Conservation (phyloP, 2,113 vertebrate species). For the Sprattus sprattus region DNA sequence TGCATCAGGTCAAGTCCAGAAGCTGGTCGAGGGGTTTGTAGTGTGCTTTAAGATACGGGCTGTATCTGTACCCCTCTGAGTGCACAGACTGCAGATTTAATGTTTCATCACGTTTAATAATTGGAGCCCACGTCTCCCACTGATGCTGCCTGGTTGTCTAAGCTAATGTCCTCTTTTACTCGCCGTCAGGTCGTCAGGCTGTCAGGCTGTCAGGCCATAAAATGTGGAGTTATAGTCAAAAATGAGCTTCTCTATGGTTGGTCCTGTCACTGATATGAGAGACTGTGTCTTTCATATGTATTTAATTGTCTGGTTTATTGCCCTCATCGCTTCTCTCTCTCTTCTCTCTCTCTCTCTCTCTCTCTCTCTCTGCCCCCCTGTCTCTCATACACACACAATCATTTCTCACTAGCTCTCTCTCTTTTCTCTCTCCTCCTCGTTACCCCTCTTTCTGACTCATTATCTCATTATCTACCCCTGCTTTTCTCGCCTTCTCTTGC, state of each 20-base stretch:
- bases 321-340: background rate
- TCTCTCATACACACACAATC: background rate
- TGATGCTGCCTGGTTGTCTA: background rate
- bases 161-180: constrained; percentile 4
- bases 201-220: constrained; percentile 7
- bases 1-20: background rate
- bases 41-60: background rate
- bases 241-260: background rate
- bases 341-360: background rate
- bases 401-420: background rate
- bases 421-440: background rate
- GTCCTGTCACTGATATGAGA: background rate
- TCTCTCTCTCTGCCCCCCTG: background rate
- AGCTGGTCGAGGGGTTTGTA: background rate
- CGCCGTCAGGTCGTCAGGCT: background rate
- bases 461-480: constrained; percentile 1
- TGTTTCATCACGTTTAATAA: constrained; percentile 14
- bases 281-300: background rate
- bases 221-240: background rate
- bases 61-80: background rate
- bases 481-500: background rate
- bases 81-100: constrained; percentile 3
- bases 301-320: background rate
- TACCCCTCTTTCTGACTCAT: background rate
- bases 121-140: constrained; percentile 7